phyloP scores from a whole-genome alignment of 2,113 vertebrate genomes.

The Microtus richardsoni region DNA sequence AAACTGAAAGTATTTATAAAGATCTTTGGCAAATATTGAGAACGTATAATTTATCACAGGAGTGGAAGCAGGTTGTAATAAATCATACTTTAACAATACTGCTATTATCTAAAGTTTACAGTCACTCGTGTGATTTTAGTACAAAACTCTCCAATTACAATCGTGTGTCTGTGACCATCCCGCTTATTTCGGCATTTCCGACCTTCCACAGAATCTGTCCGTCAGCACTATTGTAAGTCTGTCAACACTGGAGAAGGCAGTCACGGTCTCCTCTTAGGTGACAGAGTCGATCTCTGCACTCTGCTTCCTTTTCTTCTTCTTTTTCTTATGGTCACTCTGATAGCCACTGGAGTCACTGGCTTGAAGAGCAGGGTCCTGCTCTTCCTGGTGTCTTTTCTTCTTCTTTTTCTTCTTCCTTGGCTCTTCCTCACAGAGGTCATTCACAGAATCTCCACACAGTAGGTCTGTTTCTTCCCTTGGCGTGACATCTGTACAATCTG shows the following conservation, averaged over 20 bases:
- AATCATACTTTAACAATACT: constrained; percentile 25
- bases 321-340: constrained; percentile 88
- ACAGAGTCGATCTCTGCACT: constrained; percentile 61
- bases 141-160: background rate
- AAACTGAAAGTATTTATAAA: background rate
- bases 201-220: constrained; percentile 30
- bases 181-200: background rate
- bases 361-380: constrained; percentile 79
- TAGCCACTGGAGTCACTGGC: constrained; percentile 92
- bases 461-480: constrained; percentile 37
- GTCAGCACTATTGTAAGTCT: background rate
- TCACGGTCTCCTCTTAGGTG: constrained; percentile 87
- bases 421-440: constrained; percentile 68
- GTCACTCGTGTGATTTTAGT: background rate
- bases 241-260: constrained; percentile 29
- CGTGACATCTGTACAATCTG: background rate
- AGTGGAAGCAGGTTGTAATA: background rate
- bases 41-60: background rate
- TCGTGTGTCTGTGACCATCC: background rate
- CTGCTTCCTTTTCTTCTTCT: constrained; percentile 90
- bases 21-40: background rate
- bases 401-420: constrained; percentile 84
- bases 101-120: background rate
- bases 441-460: background rate
- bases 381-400: constrained; percentile 83